Base-by-base conservation (phyloP, 2,113 vertebrate species). In the Myrmecophaga tridactyla region DNA sequence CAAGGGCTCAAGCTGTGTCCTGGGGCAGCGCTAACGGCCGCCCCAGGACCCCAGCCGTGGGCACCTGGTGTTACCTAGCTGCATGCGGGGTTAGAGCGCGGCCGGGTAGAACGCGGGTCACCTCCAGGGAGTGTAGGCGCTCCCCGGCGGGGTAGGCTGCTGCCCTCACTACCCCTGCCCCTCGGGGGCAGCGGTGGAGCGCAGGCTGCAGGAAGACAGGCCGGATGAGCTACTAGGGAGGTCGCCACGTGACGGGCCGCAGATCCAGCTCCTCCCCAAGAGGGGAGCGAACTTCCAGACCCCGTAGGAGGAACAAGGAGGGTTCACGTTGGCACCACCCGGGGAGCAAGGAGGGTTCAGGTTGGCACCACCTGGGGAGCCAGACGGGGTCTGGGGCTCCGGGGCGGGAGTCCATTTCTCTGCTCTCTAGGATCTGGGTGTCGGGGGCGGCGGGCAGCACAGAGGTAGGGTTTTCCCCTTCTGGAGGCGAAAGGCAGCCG, bases 181-280 rank as follows among this genome's bases (percentile, higher is more conserved):
- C 93, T 96, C 93, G 86, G 65, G 63, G 90, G 97, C 92, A 94
- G 99, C 99, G 1, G 98, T 99, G 98, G 98, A 99, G 94, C 98
- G 94, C 97, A n/a, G 73, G 95, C 98, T 99, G 98, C 98, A 98
- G 98, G 98, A 98, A 94, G 98, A 98, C 91, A 98, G 98, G 97
- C 98, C 97, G 99, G 98, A 99, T 98, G 98, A 99, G 98, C 98
- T 99, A 99, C 29, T 98, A 98, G 43, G 98, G 99, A 91, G 99
- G 99, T 98, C 98, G 99, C 99, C 99, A 99, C 93, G 99, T 99
- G 98, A 99, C 98, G 97, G 97, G 98, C 90, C 99, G 99, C 95
- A 99, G 99, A 98, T 99, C 99, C 99, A 99, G 98, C 96, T 99
- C 98, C 97, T 99, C 99, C 97, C 99, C 99, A 97, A 99, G 98